phyloP scores from a whole-genome alignment of 2,797 vertebrate genomes.

The Rhabdophis nuchalis region DNA sequence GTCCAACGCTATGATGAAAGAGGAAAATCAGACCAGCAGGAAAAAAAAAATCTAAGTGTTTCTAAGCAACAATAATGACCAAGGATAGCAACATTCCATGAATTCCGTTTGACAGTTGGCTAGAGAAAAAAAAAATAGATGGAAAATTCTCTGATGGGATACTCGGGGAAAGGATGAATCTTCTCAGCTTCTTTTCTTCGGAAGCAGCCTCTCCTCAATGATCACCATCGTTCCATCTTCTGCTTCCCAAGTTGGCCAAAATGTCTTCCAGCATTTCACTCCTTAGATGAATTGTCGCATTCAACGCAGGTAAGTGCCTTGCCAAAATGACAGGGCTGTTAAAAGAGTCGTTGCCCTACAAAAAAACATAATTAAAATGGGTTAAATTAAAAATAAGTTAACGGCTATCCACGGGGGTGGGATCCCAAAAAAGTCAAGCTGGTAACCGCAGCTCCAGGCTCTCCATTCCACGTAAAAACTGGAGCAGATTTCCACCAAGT shows the following conservation, averaged over 20 bases:
- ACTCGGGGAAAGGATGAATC: neutral
- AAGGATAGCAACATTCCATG: conserved; percentile 8
- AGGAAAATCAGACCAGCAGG: too few species aligned
- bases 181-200: neutral
- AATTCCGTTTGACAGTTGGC: neutral
- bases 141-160: neutral
- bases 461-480: neutral
- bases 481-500: neutral
- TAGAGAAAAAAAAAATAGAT: neutral
- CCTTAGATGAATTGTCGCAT: neutral
- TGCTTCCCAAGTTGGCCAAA: neutral
- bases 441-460: neutral
- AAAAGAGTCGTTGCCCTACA: neutral
- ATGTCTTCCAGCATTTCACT: neutral
- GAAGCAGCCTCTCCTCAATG: neutral
- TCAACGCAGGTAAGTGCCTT: neutral
- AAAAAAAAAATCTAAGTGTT: neutral
- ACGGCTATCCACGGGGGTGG: neutral
- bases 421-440: neutral
- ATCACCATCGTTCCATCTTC: neutral
- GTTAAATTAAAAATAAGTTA: neutral
- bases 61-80: neutral
- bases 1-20: neutral
- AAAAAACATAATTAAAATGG: neutral
- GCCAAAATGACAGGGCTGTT: neutral